Base-by-base conservation (phyloP, 1,140 invertebrate species). In the Cydia fagiglandana region DNA sequence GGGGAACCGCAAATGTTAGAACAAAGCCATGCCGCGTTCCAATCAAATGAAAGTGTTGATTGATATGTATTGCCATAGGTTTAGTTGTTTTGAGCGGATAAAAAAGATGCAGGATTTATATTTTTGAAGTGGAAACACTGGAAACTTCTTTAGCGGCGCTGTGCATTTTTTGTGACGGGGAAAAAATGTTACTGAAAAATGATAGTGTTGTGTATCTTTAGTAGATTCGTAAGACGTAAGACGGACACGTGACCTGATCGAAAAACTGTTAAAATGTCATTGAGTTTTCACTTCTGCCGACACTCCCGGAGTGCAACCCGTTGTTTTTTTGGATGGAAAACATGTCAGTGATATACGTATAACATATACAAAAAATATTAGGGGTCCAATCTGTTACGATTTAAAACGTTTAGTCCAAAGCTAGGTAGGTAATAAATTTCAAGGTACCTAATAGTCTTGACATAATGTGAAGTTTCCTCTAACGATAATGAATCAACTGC, bases 401-500 rank as follows among this genome's bases (percentile, higher is more conserved):
- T 34, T 34, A 34, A 6, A 34, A 34, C 34, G 34, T 34, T 34
- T 34, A 34, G 5, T 34, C 34, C 34, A 34, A 53, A 13, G 3
- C 28, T 28, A 28, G 28, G 1, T n/a, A n/a, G n/a, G 15, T 17
- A 56, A 17, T 3, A 53, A 53, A 53, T n/a, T 15, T 2, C 10
- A 53, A 53, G 6, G 13, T 53, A 20, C n/a, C n/a, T 56, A n/a
- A n/a, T n/a, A 56, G 56, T 17, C 56, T 61, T 61, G 5, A 61
- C 20, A 24, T 24, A 61, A 56, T 17, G 15, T 56, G 53, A 56
- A 7, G n/a, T 24, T n/a, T 61, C 9, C 56, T 53, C 5, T 61
- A 61, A 70, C 45, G 66, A 38, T 70, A 70, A 70, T 70, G 66
- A 70, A 70, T 70, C 15, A 70, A 10, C 66, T 38, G 66, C 66